Conservation (phyloP, 2,113 vertebrate genomes). For the Hemiprocne comata region DNA sequence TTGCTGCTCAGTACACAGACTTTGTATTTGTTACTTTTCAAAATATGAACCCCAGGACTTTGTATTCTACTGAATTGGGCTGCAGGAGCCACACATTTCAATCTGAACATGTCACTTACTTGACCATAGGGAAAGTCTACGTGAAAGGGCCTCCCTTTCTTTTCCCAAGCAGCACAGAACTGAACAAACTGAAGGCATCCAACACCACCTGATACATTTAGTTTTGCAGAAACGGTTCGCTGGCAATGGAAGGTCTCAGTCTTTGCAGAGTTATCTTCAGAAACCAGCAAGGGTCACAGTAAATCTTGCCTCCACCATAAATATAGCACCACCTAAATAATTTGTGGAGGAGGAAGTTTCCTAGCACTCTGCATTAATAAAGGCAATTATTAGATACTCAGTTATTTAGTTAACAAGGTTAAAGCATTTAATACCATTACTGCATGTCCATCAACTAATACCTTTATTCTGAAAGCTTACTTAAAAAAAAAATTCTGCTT, state of each 20-base stretch:
- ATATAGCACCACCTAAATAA: background rate
- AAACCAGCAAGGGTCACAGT: background rate
- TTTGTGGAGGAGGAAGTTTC: background rate
- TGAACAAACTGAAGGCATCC: background rate
- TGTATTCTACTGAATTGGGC: background rate
- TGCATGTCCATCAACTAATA: background rate
- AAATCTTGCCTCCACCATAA: background rate
- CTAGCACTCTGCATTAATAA: background rate
- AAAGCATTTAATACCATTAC: background rate
- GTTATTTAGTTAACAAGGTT: background rate
- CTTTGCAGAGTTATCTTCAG: background rate
- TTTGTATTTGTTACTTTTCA: background rate
- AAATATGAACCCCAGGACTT: background rate
- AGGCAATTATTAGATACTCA: background rate
- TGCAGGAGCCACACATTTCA: background rate
- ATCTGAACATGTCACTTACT: background rate
- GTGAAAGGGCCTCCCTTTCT: background rate
- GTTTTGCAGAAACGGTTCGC: background rate
- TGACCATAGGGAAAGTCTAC: background rate
- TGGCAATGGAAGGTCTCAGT: background rate
- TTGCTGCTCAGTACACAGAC: background rate
- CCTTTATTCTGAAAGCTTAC: background rate
- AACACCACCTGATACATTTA: background rate
- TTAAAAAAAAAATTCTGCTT: background rate
- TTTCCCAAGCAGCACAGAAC: background rate